phyloP scores from a whole-genome alignment of 2,888 invertebrate species.

The Emmelina monodactyla region DNA sequence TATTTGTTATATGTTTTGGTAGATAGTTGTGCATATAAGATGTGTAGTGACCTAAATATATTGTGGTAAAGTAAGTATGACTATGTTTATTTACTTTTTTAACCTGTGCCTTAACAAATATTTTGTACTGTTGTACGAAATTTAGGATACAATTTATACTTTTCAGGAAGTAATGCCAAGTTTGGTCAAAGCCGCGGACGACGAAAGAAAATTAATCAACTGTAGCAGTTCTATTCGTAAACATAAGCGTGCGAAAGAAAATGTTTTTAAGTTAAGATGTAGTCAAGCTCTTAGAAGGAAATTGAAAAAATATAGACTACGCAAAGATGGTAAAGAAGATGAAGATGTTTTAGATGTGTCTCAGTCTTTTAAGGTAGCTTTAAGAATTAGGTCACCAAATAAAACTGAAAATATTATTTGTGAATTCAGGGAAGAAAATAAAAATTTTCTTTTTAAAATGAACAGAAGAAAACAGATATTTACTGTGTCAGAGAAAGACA shows the following conservation, averaged over 20 bases:
- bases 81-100: no score
- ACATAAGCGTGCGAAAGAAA: conserved; percentile 30
- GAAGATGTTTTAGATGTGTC: conserved; percentile 51
- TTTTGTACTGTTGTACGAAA: no score
- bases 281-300: conserved; percentile 37
- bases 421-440: conserved; percentile 30
- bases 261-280: conserved; percentile 32
- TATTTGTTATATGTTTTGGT: no score
- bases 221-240: no score
- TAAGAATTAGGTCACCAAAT: conserved; percentile 39
- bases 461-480: conserved; percentile 32
- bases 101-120: no score
- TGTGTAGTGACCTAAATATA: no score
- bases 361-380: conserved; percentile 27
- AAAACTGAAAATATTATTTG: conserved; percentile 15
- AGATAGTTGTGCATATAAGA: no score
- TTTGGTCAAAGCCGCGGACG: no score
- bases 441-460: conserved; percentile 48
- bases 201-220: no score
- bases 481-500: conserved; percentile 7
- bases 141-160: no score
- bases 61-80: no score
- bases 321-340: conserved; percentile 49
- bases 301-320: conserved; percentile 46
- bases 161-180: no score